phyloP scores from a whole-genome alignment of 1,140 invertebrate genomes.

The Drosophila trapezifrons region DNA sequence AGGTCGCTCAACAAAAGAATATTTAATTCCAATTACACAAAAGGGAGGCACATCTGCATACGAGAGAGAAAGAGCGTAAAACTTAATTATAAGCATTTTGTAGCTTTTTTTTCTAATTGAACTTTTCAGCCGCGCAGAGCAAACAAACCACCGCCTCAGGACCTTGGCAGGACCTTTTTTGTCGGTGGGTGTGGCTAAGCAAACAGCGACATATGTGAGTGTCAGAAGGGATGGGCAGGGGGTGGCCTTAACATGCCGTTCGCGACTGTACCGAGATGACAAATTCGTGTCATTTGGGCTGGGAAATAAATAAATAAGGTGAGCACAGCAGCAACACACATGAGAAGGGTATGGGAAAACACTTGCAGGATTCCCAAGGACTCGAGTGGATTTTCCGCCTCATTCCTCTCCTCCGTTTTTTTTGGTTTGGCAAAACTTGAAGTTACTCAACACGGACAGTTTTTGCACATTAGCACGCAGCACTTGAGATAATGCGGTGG shows the following conservation, averaged over 20 bases:
- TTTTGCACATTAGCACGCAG: constrained; percentile 75
- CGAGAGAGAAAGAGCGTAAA: constrained; percentile 27
- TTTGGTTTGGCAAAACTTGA: constrained; percentile 34
- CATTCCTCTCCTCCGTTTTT: neutral
- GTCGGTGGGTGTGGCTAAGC: constrained; percentile 53
- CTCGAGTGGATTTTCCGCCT: constrained; percentile 48
- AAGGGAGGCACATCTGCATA: constrained; percentile 63
- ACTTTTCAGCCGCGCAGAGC: constrained; percentile 72
- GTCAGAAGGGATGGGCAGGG: constrained; percentile 20
- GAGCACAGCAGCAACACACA: constrained; percentile 31
- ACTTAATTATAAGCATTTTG: constrained; percentile 76
- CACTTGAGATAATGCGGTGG: constrained; percentile 69
- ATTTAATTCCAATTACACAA: constrained; percentile 72
- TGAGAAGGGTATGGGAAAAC: constrained; percentile 31
- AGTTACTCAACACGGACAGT: constrained; percentile 56
- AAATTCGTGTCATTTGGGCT: constrained; percentile 72
- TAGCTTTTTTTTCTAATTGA: constrained; percentile 73
- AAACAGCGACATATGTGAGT: constrained; percentile 72
- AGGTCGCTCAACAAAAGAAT: constrained; percentile 58
- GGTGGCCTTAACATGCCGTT: constrained; percentile 25
- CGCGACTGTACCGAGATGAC: constrained; percentile 65
- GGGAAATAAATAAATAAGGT: constrained; percentile 73
- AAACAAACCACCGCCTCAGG: constrained; percentile 58
- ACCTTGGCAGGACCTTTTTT: constrained; percentile 6
- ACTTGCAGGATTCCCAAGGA: constrained; percentile 65